Evolutionary conservation across 2,113 vertebrate genomes (phyloP).

Genomic region (Prolemur simus): DNA sequence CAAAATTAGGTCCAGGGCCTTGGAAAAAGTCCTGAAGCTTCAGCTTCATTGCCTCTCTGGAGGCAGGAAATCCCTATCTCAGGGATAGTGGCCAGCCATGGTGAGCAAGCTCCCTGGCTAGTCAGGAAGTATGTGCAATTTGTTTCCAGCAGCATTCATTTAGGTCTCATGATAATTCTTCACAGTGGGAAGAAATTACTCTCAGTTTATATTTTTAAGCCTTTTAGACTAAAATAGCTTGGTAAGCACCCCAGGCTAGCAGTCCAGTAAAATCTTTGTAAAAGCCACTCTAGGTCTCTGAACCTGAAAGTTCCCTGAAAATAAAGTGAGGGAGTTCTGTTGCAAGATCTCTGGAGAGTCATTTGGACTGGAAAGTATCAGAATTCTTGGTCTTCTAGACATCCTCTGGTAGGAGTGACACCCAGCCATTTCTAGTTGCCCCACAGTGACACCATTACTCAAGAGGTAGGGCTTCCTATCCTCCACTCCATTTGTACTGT

Average conservation of each 20-base stretch:
- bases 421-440: not conserved
- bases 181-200: slow-evolving; percentile 51
- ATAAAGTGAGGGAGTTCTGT: not conserved
- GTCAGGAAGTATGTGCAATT: slow-evolving; percentile 22
- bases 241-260: not conserved
- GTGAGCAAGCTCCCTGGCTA: not conserved
- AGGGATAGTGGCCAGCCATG: not conserved
- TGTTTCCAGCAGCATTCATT: slow-evolving; percentile 49
- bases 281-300: not conserved
- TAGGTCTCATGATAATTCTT: slow-evolving; percentile 50
- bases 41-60: not conserved
- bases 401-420: not conserved
- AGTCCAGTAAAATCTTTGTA: not conserved
- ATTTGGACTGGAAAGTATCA: not conserved
- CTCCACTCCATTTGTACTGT: not conserved
- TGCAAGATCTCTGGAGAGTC: not conserved
- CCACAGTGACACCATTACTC: not conserved
- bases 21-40: not conserved
- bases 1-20: not conserved
- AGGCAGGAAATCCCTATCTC: not conserved
- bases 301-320: not conserved
- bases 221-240: not conserved
- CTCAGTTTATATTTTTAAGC: not conserved
- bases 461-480: not conserved
- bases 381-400: not conserved